These are phyloP conservation scores for Noctilio leporinus DNA, from an alignment of 2,113 vertebrate genomes.

Conservation along the genomic window DNA sequence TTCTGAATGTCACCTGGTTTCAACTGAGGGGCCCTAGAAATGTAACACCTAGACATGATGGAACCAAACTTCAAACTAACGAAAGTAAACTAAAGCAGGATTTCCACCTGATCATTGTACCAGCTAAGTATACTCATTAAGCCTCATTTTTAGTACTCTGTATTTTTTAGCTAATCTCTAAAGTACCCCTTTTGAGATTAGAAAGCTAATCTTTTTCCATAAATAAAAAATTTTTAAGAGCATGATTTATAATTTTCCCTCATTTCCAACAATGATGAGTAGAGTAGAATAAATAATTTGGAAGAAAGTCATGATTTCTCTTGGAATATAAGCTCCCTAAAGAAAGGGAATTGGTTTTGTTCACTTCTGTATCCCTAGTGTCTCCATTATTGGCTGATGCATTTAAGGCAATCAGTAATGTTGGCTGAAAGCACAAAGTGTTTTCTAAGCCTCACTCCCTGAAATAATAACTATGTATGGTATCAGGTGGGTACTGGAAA, in stretches of 20 bases:
- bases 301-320: background rate
- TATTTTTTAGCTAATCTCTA: background rate
- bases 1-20: background rate
- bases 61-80: background rate
- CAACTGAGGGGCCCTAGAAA: conserved; percentile 27
- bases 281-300: background rate
- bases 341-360: background rate
- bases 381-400: background rate
- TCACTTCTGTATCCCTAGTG: background rate
- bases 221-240: background rate
- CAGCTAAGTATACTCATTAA: background rate
- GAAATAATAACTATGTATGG: background rate
- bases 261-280: background rate
- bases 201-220: background rate
- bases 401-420: background rate
- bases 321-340: background rate
- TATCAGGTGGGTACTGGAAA: background rate
- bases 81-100: background rate
- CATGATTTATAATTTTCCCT: background rate
- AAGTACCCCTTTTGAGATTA: background rate
- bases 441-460: background rate
- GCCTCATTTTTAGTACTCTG: background rate
- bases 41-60: background rate
- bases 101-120: background rate
- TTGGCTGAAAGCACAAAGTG: background rate